Percentiles rank a stretch among this genome's conserved stretches.
Conservation (phyloP, 2,888 invertebrate genomes). For the Stenoptilia bipunctidactyla region DNA sequence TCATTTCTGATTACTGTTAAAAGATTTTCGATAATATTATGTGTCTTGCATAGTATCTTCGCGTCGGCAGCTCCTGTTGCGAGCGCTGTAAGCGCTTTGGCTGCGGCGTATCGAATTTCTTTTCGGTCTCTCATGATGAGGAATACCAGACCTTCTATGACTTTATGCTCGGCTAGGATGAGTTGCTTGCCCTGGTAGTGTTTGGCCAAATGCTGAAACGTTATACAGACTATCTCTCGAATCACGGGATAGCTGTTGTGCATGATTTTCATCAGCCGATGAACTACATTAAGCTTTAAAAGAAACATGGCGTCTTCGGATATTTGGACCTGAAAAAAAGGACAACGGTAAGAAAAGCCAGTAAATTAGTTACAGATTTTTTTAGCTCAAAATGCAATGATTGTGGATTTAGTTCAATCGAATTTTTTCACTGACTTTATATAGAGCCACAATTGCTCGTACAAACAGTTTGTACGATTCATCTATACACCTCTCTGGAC, state of each 20-base stretch:
- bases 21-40: conserved; percentile 36
- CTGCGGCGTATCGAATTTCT: conserved; percentile 50
- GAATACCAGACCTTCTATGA: conserved; percentile 38
- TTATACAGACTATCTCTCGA: conserved; percentile 46
- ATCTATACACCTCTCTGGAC: too few species aligned
- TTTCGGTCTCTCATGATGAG: conserved; percentile 41
- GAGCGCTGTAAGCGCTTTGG: conserved; percentile 36
- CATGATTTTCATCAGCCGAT: conserved; percentile 48
- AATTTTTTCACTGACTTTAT: neutral
- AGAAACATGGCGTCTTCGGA: conserved; percentile 47
- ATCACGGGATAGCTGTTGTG: conserved; percentile 35
- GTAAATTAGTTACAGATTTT: neutral
- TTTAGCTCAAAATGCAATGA: neutral
- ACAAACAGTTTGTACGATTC: too few species aligned
- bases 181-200: conserved; percentile 39
- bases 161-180: conserved; percentile 32
- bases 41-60: conserved; percentile 30
- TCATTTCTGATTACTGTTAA: conserved; percentile 50
- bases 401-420: neutral
- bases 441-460: neutral
- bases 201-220: conserved; percentile 33
- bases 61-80: conserved; percentile 34
- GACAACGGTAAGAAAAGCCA: too few species aligned
- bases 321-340: conserved; percentile 38
- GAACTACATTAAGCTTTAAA: conserved; percentile 38